phyloP scores from a whole-genome alignment of 2,888 invertebrate species.

The Autographa gamma region DNA sequence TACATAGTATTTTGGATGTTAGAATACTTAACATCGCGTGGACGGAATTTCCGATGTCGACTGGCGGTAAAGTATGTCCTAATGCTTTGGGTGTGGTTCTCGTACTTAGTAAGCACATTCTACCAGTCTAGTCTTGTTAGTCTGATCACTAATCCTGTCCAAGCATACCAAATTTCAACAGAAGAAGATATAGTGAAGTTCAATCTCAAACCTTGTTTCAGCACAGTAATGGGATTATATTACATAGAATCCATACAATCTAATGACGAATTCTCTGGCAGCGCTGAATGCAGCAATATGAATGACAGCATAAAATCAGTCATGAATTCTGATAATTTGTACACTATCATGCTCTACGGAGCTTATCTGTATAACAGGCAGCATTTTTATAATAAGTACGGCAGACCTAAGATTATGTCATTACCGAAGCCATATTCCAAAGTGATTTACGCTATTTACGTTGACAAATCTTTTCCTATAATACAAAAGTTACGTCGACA shows the following conservation, averaged over 20 bases:
- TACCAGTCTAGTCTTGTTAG: slow-evolving; percentile 63
- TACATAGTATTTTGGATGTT: slow-evolving; percentile 35
- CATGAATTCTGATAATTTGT: slow-evolving; percentile 59
- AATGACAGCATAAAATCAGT: slow-evolving; percentile 65
- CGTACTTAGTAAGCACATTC: slow-evolving; percentile 60
- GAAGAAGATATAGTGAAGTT: slow-evolving; percentile 40
- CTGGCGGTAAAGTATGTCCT: slow-evolving; percentile 51
- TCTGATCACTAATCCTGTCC: slow-evolving; percentile 55
- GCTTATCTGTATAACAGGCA: slow-evolving; percentile 64
- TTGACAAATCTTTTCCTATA: slow-evolving; percentile 76
- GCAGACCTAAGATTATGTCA: slow-evolving; percentile 52
- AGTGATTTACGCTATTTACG: slow-evolving; percentile 69
- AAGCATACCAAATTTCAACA: slow-evolving; percentile 51
- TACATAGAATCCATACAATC: slow-evolving; percentile 43
- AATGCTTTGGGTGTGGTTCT: slow-evolving; percentile 70
- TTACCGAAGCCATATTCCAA: slow-evolving; percentile 64
- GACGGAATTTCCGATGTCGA: slow-evolving; percentile 26
- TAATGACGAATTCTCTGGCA: slow-evolving; percentile 1
- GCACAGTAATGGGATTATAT: slow-evolving; percentile 49
- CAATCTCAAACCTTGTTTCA: slow-evolving; percentile 43
- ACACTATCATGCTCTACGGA: slow-evolving; percentile 61
- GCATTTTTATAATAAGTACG: slow-evolving; percentile 62
- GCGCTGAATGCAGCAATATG: slow-evolving; percentile 41
- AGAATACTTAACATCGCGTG: slow-evolving; percentile 34
- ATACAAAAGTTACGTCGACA: slow-evolving; percentile 52